A percentile compares a stretch with the other conserved stretches of the same genome.
Conservation (phyloP, 2,888 invertebrate genomes). For the Dichetophora obliterata region DNA sequence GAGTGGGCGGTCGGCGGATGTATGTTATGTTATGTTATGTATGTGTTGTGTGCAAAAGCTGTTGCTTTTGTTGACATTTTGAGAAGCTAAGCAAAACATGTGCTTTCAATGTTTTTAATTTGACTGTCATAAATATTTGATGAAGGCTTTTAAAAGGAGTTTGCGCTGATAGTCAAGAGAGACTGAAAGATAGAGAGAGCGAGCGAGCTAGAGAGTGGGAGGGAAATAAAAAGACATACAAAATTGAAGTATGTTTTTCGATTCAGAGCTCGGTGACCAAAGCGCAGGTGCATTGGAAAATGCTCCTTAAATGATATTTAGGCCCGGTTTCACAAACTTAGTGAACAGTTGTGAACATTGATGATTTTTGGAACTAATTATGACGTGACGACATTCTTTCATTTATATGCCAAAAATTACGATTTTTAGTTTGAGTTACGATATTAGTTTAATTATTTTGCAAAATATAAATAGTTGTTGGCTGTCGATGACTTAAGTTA, state of each 20-base stretch:
- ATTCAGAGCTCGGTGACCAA: not conserved
- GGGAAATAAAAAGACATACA: too few species aligned
- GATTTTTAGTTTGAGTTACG: too few species aligned
- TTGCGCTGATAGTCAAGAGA: conserved; percentile 1
- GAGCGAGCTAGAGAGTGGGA: not conserved
- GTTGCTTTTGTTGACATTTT: conserved; percentile 36
- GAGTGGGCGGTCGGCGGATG: not conserved
- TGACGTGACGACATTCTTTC: too few species aligned
- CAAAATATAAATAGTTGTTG: too few species aligned
- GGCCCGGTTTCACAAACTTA: too few species aligned
- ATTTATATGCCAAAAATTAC: too few species aligned
- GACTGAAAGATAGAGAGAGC: not conserved
- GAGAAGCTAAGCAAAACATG: conserved; percentile 25
- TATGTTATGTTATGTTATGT: not conserved
- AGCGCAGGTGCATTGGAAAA: not conserved
- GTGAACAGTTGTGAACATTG: too few species aligned
- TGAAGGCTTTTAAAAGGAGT: not conserved
- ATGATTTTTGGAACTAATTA: too few species aligned
- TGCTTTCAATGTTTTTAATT: conserved; percentile 20
- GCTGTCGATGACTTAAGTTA: too few species aligned
- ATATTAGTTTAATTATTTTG: too few species aligned
- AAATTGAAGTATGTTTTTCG: not conserved
- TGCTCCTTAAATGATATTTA: not conserved
- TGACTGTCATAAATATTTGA: not conserved
- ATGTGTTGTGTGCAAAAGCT: conserved; percentile 18